Conservation (phyloP, 1,140 invertebrate species). For the Bombus sibiricus region DNA sequence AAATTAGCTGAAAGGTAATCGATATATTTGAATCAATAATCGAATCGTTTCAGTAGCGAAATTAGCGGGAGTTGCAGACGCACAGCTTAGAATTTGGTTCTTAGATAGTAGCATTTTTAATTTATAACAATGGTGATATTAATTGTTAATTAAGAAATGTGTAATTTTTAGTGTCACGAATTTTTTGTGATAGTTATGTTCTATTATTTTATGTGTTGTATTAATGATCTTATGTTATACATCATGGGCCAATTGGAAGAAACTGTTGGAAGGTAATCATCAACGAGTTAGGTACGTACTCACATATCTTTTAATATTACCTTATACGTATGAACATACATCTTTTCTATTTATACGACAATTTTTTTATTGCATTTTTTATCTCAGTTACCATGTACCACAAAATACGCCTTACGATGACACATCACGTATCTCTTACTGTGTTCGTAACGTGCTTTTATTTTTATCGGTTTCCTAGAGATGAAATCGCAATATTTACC, state of each 20-base stretch:
- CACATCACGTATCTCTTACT: constrained; percentile 1
- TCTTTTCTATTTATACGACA: neutral
- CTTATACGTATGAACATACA: too few species aligned
- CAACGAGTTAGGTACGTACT: neutral
- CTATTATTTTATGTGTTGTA: neutral
- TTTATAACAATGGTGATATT: neutral
- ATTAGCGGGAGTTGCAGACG: neutral
- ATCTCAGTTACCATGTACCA: neutral
- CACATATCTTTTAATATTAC: neutral
- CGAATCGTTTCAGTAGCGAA: neutral
- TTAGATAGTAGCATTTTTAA: neutral
- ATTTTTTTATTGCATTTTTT: neutral
- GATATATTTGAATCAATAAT: constrained; percentile 11
- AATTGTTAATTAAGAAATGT: neutral
- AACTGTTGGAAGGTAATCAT: neutral
- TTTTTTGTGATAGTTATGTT: neutral
- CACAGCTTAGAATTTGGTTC: too few species aligned
- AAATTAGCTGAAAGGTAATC: neutral
- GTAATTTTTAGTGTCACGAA: neutral
- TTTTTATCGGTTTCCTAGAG: constrained; percentile 9
- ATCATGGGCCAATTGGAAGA: too few species aligned
- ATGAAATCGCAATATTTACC: neutral
- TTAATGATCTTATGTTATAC: neutral
- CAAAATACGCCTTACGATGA: neutral
- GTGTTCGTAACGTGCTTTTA: constrained; percentile 12